phyloP scores from a whole-genome alignment of 2,888 invertebrate species.

The Chymomyza fuscimana region DNA sequence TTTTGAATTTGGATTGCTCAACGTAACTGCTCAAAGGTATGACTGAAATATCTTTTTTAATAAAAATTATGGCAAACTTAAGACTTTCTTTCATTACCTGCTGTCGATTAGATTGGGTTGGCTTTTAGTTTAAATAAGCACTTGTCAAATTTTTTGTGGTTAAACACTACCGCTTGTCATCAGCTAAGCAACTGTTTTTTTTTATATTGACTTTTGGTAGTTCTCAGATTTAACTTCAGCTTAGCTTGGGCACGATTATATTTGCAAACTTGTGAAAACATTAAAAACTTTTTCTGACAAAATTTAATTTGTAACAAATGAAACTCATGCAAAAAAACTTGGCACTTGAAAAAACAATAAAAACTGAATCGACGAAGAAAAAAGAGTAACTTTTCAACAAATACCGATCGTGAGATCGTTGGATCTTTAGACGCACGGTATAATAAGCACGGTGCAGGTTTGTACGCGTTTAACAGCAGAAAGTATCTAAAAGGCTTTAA shows the following conservation, averaged over 20 bases:
- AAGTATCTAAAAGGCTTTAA: constrained; percentile 65
- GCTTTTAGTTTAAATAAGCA: neutral
- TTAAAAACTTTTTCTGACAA: constrained; percentile 51
- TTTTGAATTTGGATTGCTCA: no score
- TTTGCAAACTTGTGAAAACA: constrained; percentile 49
- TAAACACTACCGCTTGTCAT: neutral
- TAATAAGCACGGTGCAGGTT: constrained; percentile 30
- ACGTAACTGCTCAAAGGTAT: no score
- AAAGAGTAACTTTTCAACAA: neutral
- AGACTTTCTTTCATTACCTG: neutral
- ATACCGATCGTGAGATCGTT: neutral
- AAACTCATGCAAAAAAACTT: constrained; percentile 29
- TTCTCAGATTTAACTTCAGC: constrained; percentile 22
- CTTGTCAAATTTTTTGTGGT: neutral
- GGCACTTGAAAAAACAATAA: constrained; percentile 4
- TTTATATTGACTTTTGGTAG: constrained; percentile 35
- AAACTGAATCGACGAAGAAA: neutral
- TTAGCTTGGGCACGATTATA: constrained; percentile 29
- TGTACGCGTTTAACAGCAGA: constrained; percentile 68
- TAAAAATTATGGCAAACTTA: no score
- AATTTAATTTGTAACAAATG: constrained; percentile 11
- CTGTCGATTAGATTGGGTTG: neutral
- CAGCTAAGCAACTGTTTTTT: constrained; percentile 33
- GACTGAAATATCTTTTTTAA: no score
- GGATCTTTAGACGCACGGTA: neutral